Conservation (phyloP, 2,797 vertebrate genomes). For the Merluccius polli region DNA sequence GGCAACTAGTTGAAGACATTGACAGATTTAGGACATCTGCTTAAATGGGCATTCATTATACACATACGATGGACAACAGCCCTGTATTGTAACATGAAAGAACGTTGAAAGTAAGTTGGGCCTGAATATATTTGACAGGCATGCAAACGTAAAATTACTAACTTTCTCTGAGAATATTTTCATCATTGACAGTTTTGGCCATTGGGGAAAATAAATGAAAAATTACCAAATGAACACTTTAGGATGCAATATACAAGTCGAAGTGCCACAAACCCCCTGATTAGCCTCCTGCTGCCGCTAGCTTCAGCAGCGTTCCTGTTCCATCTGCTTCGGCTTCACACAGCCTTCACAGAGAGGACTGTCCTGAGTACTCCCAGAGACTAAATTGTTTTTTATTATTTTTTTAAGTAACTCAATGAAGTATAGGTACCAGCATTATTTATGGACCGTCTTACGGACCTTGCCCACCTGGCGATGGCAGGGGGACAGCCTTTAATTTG, state of each 20-base stretch:
- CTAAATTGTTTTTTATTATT: constrained; percentile 21
- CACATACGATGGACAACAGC: background rate
- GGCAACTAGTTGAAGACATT: constrained; percentile 4
- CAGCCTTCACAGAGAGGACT: constrained; percentile 27
- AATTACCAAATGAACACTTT: background rate
- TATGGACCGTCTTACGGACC: background rate
- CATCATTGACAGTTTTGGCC: background rate
- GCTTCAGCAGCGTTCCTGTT: constrained; percentile 31
- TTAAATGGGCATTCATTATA: constrained; percentile 44
- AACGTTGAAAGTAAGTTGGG: no score
- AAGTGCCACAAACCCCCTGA: constrained; percentile 32
- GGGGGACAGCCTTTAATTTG: background rate
- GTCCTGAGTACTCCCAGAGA: constrained; percentile 19
- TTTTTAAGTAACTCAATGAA: constrained; percentile 26
- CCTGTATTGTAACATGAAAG: background rate
- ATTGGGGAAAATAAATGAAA: background rate
- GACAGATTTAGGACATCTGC: constrained; percentile 36
- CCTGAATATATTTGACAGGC: background rate
- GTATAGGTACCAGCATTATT: constrained; percentile 31
- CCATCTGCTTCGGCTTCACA: constrained; percentile 18
- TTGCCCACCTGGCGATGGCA: background rate
- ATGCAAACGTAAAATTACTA: background rate
- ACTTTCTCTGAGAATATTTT: background rate
- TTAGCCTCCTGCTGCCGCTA: constrained; percentile 24
- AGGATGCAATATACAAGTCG: constrained; percentile 36